phyloP scores from a whole-genome alignment of 1,140 invertebrate genomes.

The Pogonomyrmex barbatus region DNA sequence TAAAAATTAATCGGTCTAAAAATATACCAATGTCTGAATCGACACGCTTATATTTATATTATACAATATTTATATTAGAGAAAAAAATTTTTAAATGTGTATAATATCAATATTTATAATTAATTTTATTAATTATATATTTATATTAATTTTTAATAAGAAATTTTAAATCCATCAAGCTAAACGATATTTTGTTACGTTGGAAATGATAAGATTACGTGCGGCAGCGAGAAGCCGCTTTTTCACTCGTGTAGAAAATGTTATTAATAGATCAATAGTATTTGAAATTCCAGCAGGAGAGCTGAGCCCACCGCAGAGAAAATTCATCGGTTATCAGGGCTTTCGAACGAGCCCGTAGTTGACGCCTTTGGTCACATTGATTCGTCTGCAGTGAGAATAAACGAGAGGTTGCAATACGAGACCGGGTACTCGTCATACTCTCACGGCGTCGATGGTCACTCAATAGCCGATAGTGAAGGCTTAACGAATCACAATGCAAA shows the following conservation, averaged over 20 bases:
- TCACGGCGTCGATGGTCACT: conserved; percentile 72
- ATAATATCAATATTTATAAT: not conserved
- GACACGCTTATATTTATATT: not conserved
- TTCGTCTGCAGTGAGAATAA: conserved; percentile 65
- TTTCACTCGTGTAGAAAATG: conserved; percentile 27
- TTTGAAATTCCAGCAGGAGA: conserved; percentile 56
- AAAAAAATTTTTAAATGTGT: not conserved
- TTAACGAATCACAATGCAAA: conserved; percentile 76
- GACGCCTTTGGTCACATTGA: conserved; percentile 64
- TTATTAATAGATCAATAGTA: conserved; percentile 51
- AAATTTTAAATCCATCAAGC: not conserved
- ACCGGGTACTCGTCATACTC: conserved; percentile 70
- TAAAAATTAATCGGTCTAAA: conserved; percentile 23
- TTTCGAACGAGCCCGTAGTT: conserved; percentile 61
- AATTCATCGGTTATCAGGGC: conserved; percentile 55
- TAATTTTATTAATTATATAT: conserved; percentile 1
- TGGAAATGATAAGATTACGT: conserved; percentile 1
- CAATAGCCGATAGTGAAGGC: conserved; percentile 65
- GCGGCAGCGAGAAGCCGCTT: not conserved
- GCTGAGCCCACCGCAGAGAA: conserved; percentile 57
- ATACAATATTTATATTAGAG: not conserved
- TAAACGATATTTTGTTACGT: not conserved
- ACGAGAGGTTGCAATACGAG: conserved; percentile 51
- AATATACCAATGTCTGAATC: not conserved
- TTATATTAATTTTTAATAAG: not conserved